Conservation (phyloP, 2,113 vertebrate species). For the Pseudorectes ferrugineus region DNA sequence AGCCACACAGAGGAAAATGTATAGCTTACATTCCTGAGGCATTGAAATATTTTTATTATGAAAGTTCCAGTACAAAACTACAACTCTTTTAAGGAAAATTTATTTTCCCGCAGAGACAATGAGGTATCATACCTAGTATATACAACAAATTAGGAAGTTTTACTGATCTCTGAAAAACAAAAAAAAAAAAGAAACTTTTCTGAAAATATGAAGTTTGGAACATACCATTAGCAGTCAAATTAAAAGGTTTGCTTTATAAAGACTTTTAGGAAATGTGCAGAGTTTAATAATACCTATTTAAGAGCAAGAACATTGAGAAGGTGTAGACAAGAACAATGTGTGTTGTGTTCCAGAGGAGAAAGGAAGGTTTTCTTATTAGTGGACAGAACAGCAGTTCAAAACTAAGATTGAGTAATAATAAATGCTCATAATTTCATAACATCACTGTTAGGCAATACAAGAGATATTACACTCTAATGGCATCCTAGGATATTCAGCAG, state of each 20-base stretch:
- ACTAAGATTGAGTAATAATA: not conserved
- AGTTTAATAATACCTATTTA: not conserved
- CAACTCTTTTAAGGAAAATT: not conserved
- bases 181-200: not conserved
- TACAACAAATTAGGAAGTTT: not conserved
- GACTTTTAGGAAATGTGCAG: not conserved
- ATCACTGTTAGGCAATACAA: not conserved
- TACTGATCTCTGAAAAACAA: not conserved
- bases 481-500: not conserved
- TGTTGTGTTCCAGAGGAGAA: not conserved
- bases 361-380: not conserved
- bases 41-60: not conserved
- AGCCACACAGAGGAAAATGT: not conserved
- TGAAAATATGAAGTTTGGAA: not conserved
- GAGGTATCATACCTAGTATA: not conserved
- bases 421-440: not conserved
- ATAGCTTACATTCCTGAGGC: not conserved
- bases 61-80: not conserved
- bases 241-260: not conserved
- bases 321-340: not conserved
- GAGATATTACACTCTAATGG: not conserved
- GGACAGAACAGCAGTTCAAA: not conserved
- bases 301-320: not conserved
- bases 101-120: not conserved
- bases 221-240: not conserved